phyloP scores from a whole-genome alignment of 2,113 vertebrate species.

The Phyllopteryx taeniolatus region DNA sequence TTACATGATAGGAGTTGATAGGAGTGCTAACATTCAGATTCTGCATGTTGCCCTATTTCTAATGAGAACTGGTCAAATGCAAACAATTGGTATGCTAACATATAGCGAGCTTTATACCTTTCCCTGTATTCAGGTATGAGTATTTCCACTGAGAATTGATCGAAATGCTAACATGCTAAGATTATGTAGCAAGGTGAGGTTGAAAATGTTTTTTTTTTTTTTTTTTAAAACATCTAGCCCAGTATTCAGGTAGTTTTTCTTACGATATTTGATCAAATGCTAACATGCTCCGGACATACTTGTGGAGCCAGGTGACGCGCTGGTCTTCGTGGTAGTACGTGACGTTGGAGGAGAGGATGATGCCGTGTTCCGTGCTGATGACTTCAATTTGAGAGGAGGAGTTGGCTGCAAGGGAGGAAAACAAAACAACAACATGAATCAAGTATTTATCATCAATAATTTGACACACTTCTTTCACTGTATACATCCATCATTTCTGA shows the following conservation, averaged over 20 bases:
- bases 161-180: too few relatives aligned
- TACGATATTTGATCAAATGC: not conserved
- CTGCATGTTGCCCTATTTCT: too few relatives aligned
- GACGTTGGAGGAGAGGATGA: conserved; percentile 85
- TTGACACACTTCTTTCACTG: not conserved
- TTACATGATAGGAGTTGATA: too few relatives aligned
- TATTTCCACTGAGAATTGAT: too few relatives aligned
- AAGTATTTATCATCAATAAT: not conserved
- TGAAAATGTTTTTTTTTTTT: too few relatives aligned
- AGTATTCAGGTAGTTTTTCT: too few relatives aligned
- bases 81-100: too few relatives aligned
- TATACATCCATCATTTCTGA: not conserved
- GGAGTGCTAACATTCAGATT: too few relatives aligned
- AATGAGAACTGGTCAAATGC: too few relatives aligned
- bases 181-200: too few relatives aligned
- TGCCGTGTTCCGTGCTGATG: conserved; percentile 89
- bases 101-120: too few relatives aligned
- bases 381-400: conserved; percentile 87
- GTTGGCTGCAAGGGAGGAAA: conserved; percentile 71
- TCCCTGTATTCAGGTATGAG: not conserved
- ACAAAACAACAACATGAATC: not conserved
- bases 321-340: conserved; percentile 85
- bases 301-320: conserved; percentile 87
- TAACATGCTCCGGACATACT: conserved; percentile 71
- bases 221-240: too few relatives aligned